Percentiles rank a stretch among this genome's conserved stretches.
These are phyloP conservation scores for Furcifer pardalis DNA, from an alignment of 2,797 vertebrate species.

Conservation along the genomic window DNA sequence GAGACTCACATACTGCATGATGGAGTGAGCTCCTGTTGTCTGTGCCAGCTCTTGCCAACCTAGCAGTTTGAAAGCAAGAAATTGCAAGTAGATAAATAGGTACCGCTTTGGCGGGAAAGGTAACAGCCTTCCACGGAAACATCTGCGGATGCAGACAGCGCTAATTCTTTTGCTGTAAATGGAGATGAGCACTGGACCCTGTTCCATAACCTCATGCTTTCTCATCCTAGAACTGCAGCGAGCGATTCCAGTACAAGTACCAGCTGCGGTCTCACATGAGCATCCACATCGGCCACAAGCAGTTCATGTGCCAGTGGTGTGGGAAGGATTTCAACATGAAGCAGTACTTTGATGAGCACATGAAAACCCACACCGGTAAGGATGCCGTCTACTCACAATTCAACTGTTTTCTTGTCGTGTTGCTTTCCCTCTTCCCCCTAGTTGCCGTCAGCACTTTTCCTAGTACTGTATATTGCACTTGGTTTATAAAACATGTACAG, in stretches of 20 bases:
- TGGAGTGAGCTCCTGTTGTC: too few species aligned
- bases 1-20: too few species aligned
- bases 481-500: too few species aligned
- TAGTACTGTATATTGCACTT: neutral
- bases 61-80: too few species aligned
- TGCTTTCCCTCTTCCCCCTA: neutral
- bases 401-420: too few species aligned
- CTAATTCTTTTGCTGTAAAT: too few species aligned
- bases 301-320: slow-evolving; percentile 89
- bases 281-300: slow-evolving; percentile 86
- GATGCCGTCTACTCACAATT: neutral
- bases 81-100: too few species aligned
- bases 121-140: too few species aligned
- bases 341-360: slow-evolving; percentile 86
- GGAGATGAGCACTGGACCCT: too few species aligned
- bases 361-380: slow-evolving; percentile 86
- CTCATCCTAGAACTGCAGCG: slow-evolving; percentile 79
- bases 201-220: fast-evolving
- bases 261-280: slow-evolving; percentile 84
- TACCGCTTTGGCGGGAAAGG: too few species aligned
- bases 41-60: too few species aligned
- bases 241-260: slow-evolving; percentile 87
- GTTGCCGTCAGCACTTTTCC: fast-evolving
- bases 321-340: slow-evolving; percentile 89
- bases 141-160: too few species aligned